Percentiles rank a stretch among this genome's conserved stretches.
These are phyloP conservation scores for Scomber scombrus DNA, from an alignment of 2,113 vertebrate genomes.

Conservation along the genomic window DNA sequence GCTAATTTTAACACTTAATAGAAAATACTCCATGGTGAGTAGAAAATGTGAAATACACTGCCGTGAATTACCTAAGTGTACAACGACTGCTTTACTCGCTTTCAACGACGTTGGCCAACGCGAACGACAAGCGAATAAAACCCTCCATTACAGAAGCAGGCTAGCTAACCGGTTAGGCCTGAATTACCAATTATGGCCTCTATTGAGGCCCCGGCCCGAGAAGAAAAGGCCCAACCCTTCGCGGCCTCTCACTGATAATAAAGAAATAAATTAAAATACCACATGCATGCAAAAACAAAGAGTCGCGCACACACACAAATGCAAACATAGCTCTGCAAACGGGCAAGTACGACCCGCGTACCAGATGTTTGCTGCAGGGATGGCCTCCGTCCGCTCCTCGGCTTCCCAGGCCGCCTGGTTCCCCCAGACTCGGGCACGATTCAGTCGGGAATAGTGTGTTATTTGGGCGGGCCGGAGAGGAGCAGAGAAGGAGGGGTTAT, in stretches of 20 bases:
- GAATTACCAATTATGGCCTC: constrained; percentile 85
- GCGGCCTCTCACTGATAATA: constrained; percentile 73
- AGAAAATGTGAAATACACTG: fast-evolving
- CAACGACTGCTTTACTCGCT: fast-evolving
- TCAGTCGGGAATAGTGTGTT: constrained; percentile 89
- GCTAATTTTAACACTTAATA: constrained; percentile 55
- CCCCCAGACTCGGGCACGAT: constrained; percentile 87
- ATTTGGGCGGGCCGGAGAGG: constrained; percentile 91
- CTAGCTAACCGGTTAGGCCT: constrained; percentile 73
- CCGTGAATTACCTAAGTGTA: no score
- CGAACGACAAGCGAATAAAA: neutral
- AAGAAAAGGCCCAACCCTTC: constrained; percentile 79
- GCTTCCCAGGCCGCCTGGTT: constrained; percentile 84
- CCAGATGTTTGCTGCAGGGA: constrained; percentile 78
- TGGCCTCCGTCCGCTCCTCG: constrained; percentile 77
- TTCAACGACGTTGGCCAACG: neutral
- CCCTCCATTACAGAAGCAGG: neutral
- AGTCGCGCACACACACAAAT: constrained; percentile 4
- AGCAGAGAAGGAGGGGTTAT: constrained; percentile 93
- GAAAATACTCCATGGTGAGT: neutral
- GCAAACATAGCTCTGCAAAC: constrained; percentile 34
- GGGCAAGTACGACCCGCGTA: constrained; percentile 68
- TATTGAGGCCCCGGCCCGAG: constrained; percentile 82
- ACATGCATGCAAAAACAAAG: constrained; percentile 67
- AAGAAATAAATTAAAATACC: constrained; percentile 57